Conservation (phyloP, 2,888 invertebrate genomes). For the Anorthoa munda region DNA sequence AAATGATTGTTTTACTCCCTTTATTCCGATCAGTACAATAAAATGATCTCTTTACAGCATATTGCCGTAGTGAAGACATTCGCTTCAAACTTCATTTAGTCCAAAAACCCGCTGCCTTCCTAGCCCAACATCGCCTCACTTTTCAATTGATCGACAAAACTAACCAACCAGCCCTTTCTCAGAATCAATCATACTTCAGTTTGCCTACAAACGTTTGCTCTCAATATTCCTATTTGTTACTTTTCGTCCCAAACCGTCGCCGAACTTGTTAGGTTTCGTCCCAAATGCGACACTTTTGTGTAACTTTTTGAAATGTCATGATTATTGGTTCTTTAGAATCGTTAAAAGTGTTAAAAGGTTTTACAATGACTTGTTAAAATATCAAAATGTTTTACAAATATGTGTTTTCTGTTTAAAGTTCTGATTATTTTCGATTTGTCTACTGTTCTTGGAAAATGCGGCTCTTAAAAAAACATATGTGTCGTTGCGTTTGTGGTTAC, state of each 20-base stretch:
- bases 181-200: slow-evolving; percentile 68
- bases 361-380: slow-evolving; percentile 35
- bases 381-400: slow-evolving; percentile 25
- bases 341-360: slow-evolving; percentile 40
- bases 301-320: slow-evolving; percentile 26
- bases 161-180: slow-evolving; percentile 56
- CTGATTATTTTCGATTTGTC: slow-evolving; percentile 2
- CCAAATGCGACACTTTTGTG: slow-evolving; percentile 29
- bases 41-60: too few relatives aligned
- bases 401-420: slow-evolving; percentile 14
- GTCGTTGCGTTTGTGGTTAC: background rate
- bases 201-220: slow-evolving; percentile 43
- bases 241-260: slow-evolving; percentile 29
- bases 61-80: too few relatives aligned
- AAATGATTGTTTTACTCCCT: too few relatives aligned
- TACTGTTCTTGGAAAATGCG: slow-evolving; percentile 6
- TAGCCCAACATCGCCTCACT: slow-evolving; percentile 46
- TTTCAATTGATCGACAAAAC: slow-evolving; percentile 65
- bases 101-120: slow-evolving; percentile 24
- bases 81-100: too few relatives aligned
- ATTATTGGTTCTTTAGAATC: slow-evolving; percentile 29
- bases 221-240: slow-evolving; percentile 47
- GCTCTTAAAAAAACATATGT: background rate
- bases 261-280: slow-evolving; percentile 27
- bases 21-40: too few relatives aligned